phyloP scores from a whole-genome alignment of 2,113 vertebrate species.

The Microtus pennsylvanicus region DNA sequence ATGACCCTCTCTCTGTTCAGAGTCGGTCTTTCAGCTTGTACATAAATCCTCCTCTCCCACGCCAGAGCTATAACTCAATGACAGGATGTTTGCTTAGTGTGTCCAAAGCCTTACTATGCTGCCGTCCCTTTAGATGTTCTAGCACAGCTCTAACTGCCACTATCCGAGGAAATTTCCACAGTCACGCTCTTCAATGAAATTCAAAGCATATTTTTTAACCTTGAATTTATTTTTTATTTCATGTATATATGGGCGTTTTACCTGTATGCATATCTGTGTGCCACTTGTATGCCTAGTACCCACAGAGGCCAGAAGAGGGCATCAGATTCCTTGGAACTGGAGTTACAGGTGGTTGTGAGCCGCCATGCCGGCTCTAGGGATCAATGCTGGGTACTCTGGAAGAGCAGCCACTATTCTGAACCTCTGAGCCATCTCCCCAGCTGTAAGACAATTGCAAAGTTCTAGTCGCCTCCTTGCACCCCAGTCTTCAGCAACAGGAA shows the following conservation, averaged over 20 bases:
- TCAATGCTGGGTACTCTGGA: not conserved
- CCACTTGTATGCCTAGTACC: too few species aligned
- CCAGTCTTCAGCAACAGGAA: not conserved
- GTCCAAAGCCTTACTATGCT: not conserved
- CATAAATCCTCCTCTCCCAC: not conserved
- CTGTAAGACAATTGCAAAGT: not conserved
- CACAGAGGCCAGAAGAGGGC: not conserved
- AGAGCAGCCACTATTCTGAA: not conserved
- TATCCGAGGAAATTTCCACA: not conserved
- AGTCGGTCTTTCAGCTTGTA: not conserved
- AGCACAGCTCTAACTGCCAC: not conserved
- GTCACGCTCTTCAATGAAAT: not conserved
- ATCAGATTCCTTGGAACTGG: not conserved
- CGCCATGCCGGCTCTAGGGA: not conserved
- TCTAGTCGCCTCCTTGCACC: not conserved
- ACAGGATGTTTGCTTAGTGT: not conserved
- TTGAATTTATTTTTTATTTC: not conserved
- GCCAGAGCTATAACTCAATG: not conserved
- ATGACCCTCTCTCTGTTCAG: not conserved
- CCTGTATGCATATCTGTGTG: not conserved
- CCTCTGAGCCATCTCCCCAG: not conserved
- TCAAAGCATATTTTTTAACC: constrained; percentile 27
- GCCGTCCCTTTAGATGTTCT: not conserved
- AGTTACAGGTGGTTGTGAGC: not conserved
- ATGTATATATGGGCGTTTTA: not conserved